Conservation (phyloP, 1,140 invertebrate genomes). For the Bombus sibiricus region DNA sequence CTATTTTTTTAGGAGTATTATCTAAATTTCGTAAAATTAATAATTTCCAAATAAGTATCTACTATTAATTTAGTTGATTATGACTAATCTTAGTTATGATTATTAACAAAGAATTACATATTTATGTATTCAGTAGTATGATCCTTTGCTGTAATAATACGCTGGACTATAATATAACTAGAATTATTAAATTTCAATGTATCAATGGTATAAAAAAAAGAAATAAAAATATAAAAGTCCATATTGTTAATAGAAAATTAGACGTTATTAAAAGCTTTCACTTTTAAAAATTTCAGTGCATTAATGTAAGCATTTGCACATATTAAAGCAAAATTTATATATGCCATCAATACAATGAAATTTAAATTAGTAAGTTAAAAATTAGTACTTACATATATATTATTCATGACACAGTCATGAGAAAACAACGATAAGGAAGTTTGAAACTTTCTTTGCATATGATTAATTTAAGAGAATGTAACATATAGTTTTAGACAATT, state of each 20-base stretch:
- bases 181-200: slow-evolving; percentile 67
- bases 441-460: neutral
- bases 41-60: neutral
- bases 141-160: slow-evolving; percentile 70
- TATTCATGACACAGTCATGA: slow-evolving; percentile 6
- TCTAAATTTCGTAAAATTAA: slow-evolving; percentile 1
- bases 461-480: slow-evolving; percentile 29
- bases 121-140: slow-evolving; percentile 3
- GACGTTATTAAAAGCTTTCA: neutral
- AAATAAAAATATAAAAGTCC: neutral
- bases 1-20: neutral
- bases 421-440: slow-evolving; percentile 25
- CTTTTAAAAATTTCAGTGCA: neutral
- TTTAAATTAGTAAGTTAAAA: slow-evolving; percentile 48
- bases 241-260: slow-evolving; percentile 29
- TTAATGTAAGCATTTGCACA: neutral
- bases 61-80: slow-evolving; percentile 9
- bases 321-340: slow-evolving; percentile 48
- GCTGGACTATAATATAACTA: slow-evolving; percentile 69
- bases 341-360: slow-evolving; percentile 70
- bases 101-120: neutral
- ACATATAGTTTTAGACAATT: slow-evolving; percentile 8
- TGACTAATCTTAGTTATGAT: neutral
- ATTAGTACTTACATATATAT: slow-evolving; percentile 39
- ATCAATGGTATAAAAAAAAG: slow-evolving; percentile 70